These are phyloP conservation scores for Andrena trimmerana DNA, from an alignment of 2,888 invertebrate species.

Conservation along the genomic window DNA sequence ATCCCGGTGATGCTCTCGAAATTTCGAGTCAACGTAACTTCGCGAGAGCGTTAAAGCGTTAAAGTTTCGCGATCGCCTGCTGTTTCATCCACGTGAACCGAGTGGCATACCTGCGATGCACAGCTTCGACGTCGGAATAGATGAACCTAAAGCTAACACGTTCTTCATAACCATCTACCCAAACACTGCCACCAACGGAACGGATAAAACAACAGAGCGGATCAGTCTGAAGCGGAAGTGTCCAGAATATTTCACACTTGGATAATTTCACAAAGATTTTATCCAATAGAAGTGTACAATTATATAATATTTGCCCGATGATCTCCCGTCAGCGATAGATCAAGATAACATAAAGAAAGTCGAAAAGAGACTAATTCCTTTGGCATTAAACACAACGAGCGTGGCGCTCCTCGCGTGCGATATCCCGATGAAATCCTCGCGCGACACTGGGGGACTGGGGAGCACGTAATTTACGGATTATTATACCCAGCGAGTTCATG, in stretches of 20 bases:
- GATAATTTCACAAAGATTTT: too few relatives aligned
- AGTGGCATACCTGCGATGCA: neutral
- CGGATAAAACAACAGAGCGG: neutral
- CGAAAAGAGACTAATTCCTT: neutral
- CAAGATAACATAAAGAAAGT: too few relatives aligned
- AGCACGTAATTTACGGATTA: constrained; percentile 80
- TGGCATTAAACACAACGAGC: neutral
- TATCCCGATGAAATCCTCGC: constrained; percentile 21
- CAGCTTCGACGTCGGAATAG: neutral
- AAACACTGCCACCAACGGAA: neutral
- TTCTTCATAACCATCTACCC: neutral
- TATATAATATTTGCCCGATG: too few relatives aligned
- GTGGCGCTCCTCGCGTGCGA: constrained; percentile 3
- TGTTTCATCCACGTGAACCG: constrained; percentile 23
- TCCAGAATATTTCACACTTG: neutral
- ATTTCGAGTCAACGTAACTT: constrained; percentile 58
- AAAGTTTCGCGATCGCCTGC: constrained; percentile 51
- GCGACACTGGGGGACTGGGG: constrained; percentile 67
- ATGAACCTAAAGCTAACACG: neutral
- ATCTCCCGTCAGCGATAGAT: too few relatives aligned
- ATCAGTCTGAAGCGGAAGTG: neutral
- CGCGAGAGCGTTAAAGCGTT: constrained; percentile 56
- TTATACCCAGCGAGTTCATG: constrained; percentile 65
- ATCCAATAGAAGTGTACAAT: too few relatives aligned
- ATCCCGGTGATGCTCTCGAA: constrained; percentile 41